These are phyloP conservation scores for Sceloporus tristichus DNA, from an alignment of 2,113 vertebrate species.

Conservation along the genomic window DNA sequence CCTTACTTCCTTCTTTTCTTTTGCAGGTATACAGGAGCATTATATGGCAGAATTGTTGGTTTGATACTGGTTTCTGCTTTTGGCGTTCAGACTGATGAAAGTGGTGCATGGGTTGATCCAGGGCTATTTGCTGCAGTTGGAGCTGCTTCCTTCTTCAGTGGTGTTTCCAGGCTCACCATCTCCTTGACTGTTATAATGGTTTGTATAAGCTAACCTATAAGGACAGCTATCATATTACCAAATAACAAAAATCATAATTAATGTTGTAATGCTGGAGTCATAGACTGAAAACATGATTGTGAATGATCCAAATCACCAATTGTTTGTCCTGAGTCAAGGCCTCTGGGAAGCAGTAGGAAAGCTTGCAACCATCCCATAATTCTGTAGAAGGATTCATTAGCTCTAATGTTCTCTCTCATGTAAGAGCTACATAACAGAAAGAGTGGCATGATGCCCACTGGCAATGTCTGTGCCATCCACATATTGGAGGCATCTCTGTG, in stretches of 20 bases:
- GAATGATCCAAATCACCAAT: background rate
- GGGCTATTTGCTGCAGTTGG: conserved; percentile 65
- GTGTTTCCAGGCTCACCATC: conserved; percentile 61
- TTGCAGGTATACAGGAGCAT: conserved; percentile 58
- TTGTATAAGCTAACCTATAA: conserved; percentile 30
- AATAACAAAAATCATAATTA: background rate
- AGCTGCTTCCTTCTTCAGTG: conserved; percentile 64
- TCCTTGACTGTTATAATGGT: conserved; percentile 66
- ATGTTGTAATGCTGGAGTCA: background rate
- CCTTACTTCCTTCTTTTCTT: conserved; percentile 20
- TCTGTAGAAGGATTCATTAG: background rate
- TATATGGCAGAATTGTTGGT: conserved; percentile 61
- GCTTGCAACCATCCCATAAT: background rate
- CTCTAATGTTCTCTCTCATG: background rate
- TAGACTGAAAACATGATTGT: background rate
- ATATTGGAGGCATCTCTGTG: background rate
- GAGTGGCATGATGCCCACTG: background rate
- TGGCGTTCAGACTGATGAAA: conserved; percentile 50
- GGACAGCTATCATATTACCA: background rate
- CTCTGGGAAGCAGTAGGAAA: background rate
- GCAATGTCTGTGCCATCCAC: background rate
- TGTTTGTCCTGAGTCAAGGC: background rate
- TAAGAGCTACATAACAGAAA: background rate
- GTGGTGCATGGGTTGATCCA: conserved; percentile 57
- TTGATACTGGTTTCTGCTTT: conserved; percentile 62